Evolutionary conservation across 2,888 invertebrate species (phyloP).

Genomic region (Dasypogon diadema): DNA sequence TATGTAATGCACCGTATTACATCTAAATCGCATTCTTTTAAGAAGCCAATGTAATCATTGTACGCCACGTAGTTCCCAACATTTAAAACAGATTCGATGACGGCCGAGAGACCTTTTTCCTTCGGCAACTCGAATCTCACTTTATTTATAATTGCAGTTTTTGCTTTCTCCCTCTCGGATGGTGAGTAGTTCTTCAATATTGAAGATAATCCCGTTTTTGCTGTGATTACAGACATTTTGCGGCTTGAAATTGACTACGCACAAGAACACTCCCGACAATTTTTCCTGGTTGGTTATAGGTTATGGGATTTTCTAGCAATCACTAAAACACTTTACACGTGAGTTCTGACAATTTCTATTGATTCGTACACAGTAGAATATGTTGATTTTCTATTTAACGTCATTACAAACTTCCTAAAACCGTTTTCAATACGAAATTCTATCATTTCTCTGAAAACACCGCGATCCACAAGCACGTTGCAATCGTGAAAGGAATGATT

Average conservation of each 20-base stretch:
- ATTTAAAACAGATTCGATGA: slow-evolving; percentile 60
- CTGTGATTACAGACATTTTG: slow-evolving; percentile 64
- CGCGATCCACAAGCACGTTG: background rate
- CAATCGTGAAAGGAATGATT: background rate
- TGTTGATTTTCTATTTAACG: background rate
- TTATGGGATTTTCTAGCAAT: background rate
- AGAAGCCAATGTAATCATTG: slow-evolving; percentile 62
- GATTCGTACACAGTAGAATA: no score
- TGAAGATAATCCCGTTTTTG: slow-evolving; percentile 63
- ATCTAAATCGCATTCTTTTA: slow-evolving; percentile 58
- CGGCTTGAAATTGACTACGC: slow-evolving; percentile 20
- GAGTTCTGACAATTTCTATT: background rate
- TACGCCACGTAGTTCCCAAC: slow-evolving; percentile 60
- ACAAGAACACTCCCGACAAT: no score
- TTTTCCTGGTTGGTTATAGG: background rate
- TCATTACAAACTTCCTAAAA: background rate
- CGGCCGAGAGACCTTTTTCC: slow-evolving; percentile 61
- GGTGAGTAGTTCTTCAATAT: slow-evolving; percentile 63
- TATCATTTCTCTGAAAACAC: background rate
- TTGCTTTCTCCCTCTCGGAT: slow-evolving; percentile 64
- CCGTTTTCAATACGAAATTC: slow-evolving; percentile 7
- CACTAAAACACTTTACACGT: background rate
- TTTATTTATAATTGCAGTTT: slow-evolving; percentile 63
- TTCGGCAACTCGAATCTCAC: slow-evolving; percentile 64
- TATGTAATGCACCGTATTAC: no score